These are phyloP conservation scores for Zophobas morio DNA, from an alignment of 1,140 invertebrate genomes.

Conservation along the genomic window DNA sequence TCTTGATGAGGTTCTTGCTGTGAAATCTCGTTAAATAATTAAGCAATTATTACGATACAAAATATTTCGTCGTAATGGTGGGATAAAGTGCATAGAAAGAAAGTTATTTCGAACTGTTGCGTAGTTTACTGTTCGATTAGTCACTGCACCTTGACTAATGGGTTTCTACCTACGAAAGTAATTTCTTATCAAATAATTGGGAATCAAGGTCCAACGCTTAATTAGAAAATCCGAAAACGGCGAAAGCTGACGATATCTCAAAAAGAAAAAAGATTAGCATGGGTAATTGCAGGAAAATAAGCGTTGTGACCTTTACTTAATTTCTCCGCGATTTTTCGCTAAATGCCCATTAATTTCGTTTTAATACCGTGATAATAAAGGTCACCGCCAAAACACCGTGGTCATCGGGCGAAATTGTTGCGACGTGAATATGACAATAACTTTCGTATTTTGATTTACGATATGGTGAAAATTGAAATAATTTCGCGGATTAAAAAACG, in stretches of 20 bases:
- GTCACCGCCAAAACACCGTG: neutral
- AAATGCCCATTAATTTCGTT: neutral
- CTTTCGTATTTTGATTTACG: conserved; percentile 40
- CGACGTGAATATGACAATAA: conserved; percentile 18
- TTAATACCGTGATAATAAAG: conserved; percentile 13
- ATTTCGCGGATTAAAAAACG: conserved; percentile 28
- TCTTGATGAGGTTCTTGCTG: too few species aligned
- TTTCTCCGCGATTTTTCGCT: neutral
- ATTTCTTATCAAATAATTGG: too few species aligned
- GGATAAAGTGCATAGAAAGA: neutral
- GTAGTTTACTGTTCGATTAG: too few species aligned
- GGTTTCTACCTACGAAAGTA: too few species aligned
- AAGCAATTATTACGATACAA: neutral
- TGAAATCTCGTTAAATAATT: neutral
- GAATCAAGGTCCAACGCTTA: neutral
- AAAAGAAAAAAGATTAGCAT: neutral
- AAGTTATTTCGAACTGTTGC: neutral
- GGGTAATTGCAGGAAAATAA: neutral
- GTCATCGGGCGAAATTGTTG: conserved; percentile 3
- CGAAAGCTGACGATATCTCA: neutral
- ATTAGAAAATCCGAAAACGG: neutral
- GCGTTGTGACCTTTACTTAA: neutral
- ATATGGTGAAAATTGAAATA: conserved; percentile 25
- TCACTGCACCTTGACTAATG: too few species aligned
- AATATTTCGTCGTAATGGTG: neutral